Percentiles rank a stretch among this genome's conserved stretches.
These are phyloP conservation scores for Monoplex corrugatus DNA, from an alignment of 2,888 invertebrate genomes.

Conservation along the genomic window DNA sequence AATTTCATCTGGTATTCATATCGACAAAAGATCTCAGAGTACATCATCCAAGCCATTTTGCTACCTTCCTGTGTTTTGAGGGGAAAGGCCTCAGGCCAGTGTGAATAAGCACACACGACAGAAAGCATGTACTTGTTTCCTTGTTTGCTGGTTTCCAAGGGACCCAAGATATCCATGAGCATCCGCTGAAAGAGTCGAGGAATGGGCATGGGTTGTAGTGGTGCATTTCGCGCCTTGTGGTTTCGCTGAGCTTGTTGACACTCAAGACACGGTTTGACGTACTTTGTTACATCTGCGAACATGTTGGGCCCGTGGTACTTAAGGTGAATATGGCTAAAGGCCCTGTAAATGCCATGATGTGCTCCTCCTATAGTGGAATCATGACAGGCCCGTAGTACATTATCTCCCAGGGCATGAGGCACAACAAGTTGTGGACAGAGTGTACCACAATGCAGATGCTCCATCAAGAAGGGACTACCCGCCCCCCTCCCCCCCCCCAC, in stretches of 20 bases:
- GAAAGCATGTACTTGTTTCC: slow-evolving; percentile 86
- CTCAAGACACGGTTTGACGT: slow-evolving; percentile 49
- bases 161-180: slow-evolving; percentile 60
- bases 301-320: slow-evolving; percentile 54
- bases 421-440: not conserved
- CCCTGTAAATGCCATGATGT: slow-evolving; percentile 19
- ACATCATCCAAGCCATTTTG: slow-evolving; percentile 58
- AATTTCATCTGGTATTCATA: slow-evolving; percentile 59
- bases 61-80: slow-evolving; percentile 57
- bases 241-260: slow-evolving; percentile 53
- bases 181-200: slow-evolving; percentile 48
- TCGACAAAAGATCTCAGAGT: slow-evolving; percentile 59
- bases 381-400: slow-evolving; percentile 41
- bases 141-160: slow-evolving; percentile 52
- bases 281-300: slow-evolving; percentile 51
- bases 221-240: slow-evolving; percentile 48
- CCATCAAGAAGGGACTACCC: no score
- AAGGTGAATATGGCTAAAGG: slow-evolving; percentile 39
- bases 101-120: slow-evolving; percentile 57
- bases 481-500: no score
- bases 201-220: slow-evolving; percentile 54
- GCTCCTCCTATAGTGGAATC: slow-evolving; percentile 46
- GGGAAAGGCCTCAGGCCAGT: slow-evolving; percentile 62
- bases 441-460: no score
- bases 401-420: not conserved